Base-by-base conservation (phyloP, 2,888 invertebrate species). In the Ophion ventricosus region DNA sequence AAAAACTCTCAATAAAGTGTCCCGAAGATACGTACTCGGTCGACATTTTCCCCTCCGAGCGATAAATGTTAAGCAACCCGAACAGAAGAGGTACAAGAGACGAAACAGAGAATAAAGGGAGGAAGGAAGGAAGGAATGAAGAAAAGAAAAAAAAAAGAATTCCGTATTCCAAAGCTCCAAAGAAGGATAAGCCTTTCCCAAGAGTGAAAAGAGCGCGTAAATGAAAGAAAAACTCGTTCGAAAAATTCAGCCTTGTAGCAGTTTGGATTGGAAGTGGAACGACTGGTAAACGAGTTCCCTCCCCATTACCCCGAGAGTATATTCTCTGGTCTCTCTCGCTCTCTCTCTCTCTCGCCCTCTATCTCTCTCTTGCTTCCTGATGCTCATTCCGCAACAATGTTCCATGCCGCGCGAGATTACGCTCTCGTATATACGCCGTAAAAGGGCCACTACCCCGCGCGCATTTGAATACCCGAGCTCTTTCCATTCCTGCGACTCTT, bases 391-490 rank as follows among this genome's bases (percentile, higher is more conserved):
- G 73, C 79, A 81, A 86, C 86, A 86, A 83, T 86, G 85, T 86
- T 82, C 79, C 64, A 23, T 76, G 73, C 70, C 64, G 73, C 83
- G 82, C 81, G 79, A 82, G 83, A 85, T 85, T 86, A 85, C 83
- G 79, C 72, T 83, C 74, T 17, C 17, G 49, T 49, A 81, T 78
- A 78, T 79, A 67, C 79, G 73, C 72, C 86, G 83, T 81, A 79
- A 79, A 85, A 74, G 85, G 79, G 84, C 56, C 69, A 77, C 83
- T 73, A 69, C 77, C 74, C 54, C 67, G 81, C 74, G 40, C 72
- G 81, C 83, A 86, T 86, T 85, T 83, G 85, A 83, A 85, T 86
- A 86, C 81, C 73, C 59, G 81, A 73, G 63, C 76, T 73, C 80
- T 74, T 80, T 57, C 77, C 77, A 73, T 73, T 57, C 70, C 80